Conservation (phyloP, 1,140 invertebrate species). For the Cataglyphis hispanica region DNA sequence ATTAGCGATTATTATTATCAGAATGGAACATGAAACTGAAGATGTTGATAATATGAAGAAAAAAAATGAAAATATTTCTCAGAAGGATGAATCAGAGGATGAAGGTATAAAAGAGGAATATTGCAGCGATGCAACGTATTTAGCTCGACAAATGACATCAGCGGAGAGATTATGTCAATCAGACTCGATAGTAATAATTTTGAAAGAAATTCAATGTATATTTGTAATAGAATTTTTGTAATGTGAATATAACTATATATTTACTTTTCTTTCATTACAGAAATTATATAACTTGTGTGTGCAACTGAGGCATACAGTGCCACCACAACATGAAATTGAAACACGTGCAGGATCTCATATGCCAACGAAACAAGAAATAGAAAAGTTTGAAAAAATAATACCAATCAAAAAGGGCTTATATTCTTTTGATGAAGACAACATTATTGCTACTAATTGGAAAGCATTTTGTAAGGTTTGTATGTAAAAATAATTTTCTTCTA, state of each 20-base stretch:
- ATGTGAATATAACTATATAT: not conserved
- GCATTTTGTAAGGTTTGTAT: slow-evolving; percentile 78
- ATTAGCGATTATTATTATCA: not conserved
- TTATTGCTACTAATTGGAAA: slow-evolving; percentile 78
- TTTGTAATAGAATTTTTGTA: not conserved
- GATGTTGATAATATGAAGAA: not conserved
- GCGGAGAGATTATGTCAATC: not conserved
- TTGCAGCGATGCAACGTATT: slow-evolving; percentile 34
- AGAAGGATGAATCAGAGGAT: not conserved
- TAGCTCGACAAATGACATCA: slow-evolving; percentile 25
- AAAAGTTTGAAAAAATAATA: slow-evolving; percentile 68
- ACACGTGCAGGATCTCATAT: slow-evolving; percentile 70
- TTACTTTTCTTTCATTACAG: slow-evolving; percentile 27
- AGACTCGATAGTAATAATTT: not conserved
- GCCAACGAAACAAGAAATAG: slow-evolving; percentile 57
- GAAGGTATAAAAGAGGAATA: not conserved
- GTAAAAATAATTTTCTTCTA: not conserved
- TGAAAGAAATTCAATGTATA: slow-evolving; percentile 10
- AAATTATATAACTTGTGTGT: slow-evolving; percentile 58
- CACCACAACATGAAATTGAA: slow-evolving; percentile 78
- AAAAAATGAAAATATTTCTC: not conserved
- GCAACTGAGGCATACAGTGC: slow-evolving; percentile 64
- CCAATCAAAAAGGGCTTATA: slow-evolving; percentile 71
- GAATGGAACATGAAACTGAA: not conserved
- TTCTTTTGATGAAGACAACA: slow-evolving; percentile 70